Percentiles rank a stretch among this genome's conserved stretches.
Evolutionary conservation across 2,113 vertebrate species (phyloP).

Genomic region (Cyprinodon brontotheroides): DNA sequence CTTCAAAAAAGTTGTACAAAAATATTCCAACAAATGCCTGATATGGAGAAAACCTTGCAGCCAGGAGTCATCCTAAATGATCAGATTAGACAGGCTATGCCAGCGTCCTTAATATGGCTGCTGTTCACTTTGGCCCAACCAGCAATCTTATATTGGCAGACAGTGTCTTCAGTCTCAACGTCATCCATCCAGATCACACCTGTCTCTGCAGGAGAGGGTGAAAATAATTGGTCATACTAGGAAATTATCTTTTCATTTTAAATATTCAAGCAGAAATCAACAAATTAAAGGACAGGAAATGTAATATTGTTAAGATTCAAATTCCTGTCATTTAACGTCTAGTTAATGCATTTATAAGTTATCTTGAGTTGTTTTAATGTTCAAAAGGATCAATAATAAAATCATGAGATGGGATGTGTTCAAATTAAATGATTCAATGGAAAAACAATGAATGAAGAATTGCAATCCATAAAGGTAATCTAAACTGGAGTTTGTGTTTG

Average conservation of each 20-base stretch:
- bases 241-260: background rate
- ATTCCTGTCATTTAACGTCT: background rate
- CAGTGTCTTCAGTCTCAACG: conserved; percentile 84
- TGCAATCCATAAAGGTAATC: background rate
- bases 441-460: background rate
- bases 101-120: conserved; percentile 91
- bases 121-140: conserved; percentile 96
- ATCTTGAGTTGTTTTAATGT: background rate
- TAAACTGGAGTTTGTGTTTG: no score
- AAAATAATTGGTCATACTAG: background rate
- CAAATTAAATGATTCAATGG: background rate
- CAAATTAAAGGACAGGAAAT: no score
- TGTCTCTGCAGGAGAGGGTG: conserved; percentile 73
- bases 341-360: no score
- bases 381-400: background rate
- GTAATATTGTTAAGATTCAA: no score
- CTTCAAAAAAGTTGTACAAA: background rate
- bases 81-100: conserved; percentile 83
- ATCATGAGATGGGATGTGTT: background rate
- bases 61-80: background rate
- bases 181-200: conserved; percentile 96
- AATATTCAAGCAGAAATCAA: background rate
- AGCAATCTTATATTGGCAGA: conserved; percentile 87
- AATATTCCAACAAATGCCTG: background rate
- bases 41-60: background rate